Base-by-base conservation (phyloP, 2,888 invertebrate species). In the Pyrrhia umbra region DNA sequence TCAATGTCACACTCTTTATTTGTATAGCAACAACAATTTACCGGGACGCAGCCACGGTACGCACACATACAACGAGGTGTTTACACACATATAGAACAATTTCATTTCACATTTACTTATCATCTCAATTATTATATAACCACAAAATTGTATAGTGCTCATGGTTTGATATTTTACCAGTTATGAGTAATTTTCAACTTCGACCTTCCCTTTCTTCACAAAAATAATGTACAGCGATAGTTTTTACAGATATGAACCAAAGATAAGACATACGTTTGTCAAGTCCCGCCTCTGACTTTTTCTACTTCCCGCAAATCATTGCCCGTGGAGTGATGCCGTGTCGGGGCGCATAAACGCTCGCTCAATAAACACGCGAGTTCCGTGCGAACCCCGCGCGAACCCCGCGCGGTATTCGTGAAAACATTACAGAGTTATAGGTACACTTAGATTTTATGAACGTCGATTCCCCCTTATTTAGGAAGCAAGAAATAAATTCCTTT, bases 381-480 rank as follows among this genome's bases (percentile, higher is more conserved):
- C 56, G 71, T 54, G 56, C 72, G 37, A 52, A 2, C 30, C 66
- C 43, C 54, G 25, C n/a, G 13, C 37, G 37, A 16, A 39, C 54
- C 49, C 59, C 58, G 45, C 43, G 42, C 68, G 34, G 18, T 63
- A 52, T 45, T 70, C 66, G 64, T 64, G 66, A 58, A 79, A 71
- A 79, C 59, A 77, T 76, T 61, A 68, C 73, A 55, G 50, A 73
- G 64, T 78, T 70, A 78, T 78, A 71, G 61, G 34, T 50, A 63
- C 59, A 62, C 52, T 70, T 61, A 50, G 30, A 63, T 79, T 79
- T 79, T 79, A 79, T 72, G 75, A 79, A 66, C 59, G 58, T 59
- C 70, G 63, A 79, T 79, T 68, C 71, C 25, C 77, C 77, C 61
- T 67, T 77, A 67, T 64, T 73, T 75, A 64, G 57, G 67, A 71